Base-by-base conservation (phyloP, 2,888 invertebrate species). In the Drosophila prostipennis region DNA sequence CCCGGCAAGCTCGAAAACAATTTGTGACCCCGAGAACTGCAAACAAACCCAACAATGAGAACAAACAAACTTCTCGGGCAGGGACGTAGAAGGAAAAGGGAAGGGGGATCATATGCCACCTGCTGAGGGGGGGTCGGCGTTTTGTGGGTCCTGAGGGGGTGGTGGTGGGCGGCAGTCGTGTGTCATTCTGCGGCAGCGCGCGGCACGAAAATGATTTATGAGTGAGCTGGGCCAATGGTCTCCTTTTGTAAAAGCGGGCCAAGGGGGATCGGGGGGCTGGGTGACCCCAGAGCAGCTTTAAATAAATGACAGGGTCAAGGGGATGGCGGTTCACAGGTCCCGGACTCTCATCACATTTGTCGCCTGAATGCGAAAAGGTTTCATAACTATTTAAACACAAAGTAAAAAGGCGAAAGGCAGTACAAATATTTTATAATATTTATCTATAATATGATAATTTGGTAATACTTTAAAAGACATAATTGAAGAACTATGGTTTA, bases 181-280 rank as follows among this genome's bases (percentile, higher is more conserved):
- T 88, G 83, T 83, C 83, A 86, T 76, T 87, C 79, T 83, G 87
- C 61, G 88, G 88, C 87, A 88, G 72, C 69, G 83, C 74, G 65
- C 64, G 83, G 86, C 88, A 74, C 55, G 69, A 72, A 76, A 86
- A 86, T 83, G 88, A 83, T 83, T 83, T 83, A 83, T 83, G 83
- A 74, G 80, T 69, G 55, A 53, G 64, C 68, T 75, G 55, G 65
- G 32, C 46, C 49, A 26, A 53, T 34, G 53, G 53, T 40, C 39
- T 40, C 19, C 57, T 29, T 29, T 14, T 19, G 39, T 45, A 73
- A 52, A 48, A 46, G 19, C 29, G 29, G 3, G 6, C 8, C 19
- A 23, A 5, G 14, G 7, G 56, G 19, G 40, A 6, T 29, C 16
- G 16, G 14, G 37, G 16, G 13, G 52, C 2, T 6, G n/a, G 34